A percentile compares a stretch with the other conserved stretches of the same genome.
Conservation (phyloP, 2,113 vertebrate species). For the Campylomormyrus numenius region DNA sequence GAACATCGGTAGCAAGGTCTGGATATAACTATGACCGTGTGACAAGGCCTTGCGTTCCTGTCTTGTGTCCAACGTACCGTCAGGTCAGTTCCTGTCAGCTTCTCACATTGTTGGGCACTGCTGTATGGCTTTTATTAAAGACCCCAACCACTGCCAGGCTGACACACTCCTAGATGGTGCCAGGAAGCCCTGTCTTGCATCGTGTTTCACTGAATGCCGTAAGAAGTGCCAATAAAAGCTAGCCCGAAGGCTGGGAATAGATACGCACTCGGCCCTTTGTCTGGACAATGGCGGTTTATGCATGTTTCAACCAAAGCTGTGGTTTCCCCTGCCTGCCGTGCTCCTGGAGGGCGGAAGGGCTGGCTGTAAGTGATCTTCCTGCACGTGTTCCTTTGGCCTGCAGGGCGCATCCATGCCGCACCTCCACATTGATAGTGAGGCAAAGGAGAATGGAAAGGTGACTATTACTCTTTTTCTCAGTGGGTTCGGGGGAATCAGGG, state of each 20-base stretch:
- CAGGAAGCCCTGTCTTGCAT: neutral
- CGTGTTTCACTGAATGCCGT: neutral
- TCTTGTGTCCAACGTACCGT: neutral
- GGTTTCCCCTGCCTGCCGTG: neutral
- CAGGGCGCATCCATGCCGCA: neutral
- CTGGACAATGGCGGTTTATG: neutral
- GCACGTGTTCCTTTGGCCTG: neutral
- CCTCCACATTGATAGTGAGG: neutral
- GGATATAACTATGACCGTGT: neutral
- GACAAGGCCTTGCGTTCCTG: neutral
- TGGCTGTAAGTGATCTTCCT: neutral
- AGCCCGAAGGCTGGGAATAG: neutral
- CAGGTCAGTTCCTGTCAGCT: neutral
- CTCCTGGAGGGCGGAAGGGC: neutral
- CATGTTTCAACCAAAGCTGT: neutral
- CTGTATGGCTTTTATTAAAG: neutral
- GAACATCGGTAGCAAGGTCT: neutral
- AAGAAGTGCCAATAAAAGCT: neutral
- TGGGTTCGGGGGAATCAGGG: neutral
- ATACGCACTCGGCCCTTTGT: neutral
- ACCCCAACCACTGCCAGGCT: neutral
- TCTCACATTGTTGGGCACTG: neutral
- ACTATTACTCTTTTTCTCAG: neutral
- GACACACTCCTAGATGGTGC: neutral
- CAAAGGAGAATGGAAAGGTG: neutral